Percentiles rank a stretch among this genome's conserved stretches.
Conservation (phyloP, 2,113 vertebrate genomes). For the Pygoscelis adeliae region DNA sequence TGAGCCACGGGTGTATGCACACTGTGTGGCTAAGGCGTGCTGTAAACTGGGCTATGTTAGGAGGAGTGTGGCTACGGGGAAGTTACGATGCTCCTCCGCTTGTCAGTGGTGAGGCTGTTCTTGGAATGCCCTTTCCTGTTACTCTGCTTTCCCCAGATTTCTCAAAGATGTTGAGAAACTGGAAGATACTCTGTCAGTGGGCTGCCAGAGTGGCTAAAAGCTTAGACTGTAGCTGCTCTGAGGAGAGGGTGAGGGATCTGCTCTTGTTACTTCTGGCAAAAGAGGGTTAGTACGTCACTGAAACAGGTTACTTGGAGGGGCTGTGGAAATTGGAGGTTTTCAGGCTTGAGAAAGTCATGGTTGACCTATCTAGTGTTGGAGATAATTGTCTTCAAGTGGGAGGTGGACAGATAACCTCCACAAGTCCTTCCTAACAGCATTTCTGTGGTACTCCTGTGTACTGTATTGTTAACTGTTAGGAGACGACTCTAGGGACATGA, state of each 20-base stretch:
- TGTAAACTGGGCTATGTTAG: not conserved
- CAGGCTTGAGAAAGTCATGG: not conserved
- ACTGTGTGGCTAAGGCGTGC: not conserved
- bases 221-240: not conserved
- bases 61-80: not conserved
- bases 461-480: not conserved
- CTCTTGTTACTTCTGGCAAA: not conserved
- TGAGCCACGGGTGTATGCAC: fast-evolving
- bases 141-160: not conserved
- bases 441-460: not conserved
- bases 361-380: not conserved
- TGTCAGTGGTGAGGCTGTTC: not conserved
- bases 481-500: not conserved
- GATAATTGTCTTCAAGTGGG: not conserved
- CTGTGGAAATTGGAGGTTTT: not conserved
- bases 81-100: not conserved
- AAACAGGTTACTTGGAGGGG: not conserved
- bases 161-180: not conserved
- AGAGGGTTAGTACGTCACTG: not conserved
- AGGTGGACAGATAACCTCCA: not conserved
- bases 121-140: not conserved
- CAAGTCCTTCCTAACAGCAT: fast-evolving
- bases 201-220: not conserved
- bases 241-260: not conserved
- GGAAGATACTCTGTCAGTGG: not conserved